phyloP scores from a whole-genome alignment of 2,113 vertebrate species.

The Brevimyrus niger region DNA sequence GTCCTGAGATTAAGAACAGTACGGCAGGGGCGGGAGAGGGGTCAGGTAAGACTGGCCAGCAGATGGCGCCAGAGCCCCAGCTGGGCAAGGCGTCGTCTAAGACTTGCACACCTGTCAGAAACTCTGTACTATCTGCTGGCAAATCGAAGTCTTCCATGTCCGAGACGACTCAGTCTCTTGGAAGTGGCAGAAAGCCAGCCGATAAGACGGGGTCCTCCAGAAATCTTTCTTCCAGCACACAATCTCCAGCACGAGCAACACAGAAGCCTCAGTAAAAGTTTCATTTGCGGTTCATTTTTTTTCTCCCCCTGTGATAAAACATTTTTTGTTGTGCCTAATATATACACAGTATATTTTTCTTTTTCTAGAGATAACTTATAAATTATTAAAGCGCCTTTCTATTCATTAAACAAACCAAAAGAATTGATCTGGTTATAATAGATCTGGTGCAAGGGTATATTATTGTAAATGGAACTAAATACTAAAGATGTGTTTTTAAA shows the following conservation, averaged over 20 bases:
- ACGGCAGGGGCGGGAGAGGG: conserved; percentile 43
- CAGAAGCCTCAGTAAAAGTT: conserved; percentile 79
- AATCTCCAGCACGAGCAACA: conserved; percentile 78
- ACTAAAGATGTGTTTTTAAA: conserved; percentile 54
- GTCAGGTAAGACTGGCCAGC: conserved; percentile 42
- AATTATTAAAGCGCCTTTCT: conserved; percentile 79
- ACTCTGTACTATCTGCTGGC: conserved; percentile 72
- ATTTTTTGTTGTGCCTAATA: conserved; percentile 80
- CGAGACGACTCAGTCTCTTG: conserved; percentile 62
- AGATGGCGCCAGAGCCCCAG: conserved; percentile 40
- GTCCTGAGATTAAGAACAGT: conserved; percentile 54
- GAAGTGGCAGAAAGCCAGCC: conserved; percentile 67
- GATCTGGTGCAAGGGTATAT: conserved; percentile 59
- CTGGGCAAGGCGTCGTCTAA: conserved; percentile 58
- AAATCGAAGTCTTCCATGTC: conserved; percentile 85
- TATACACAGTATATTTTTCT: conserved; percentile 40
- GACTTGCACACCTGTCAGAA: conserved; percentile 66
- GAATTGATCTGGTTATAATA: conserved; percentile 67
- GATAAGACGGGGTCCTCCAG: conserved; percentile 70
- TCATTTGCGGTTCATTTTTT: conserved; percentile 51
- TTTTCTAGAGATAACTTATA: conserved; percentile 56
- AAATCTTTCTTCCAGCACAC: conserved; percentile 81
- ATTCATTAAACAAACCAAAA: conserved; percentile 73
- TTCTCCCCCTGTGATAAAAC: conserved; percentile 59
- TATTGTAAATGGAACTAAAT: conserved; percentile 60